Base-by-base conservation (phyloP, 2,797 vertebrate species). In the Pseudotriccus pelzelni region DNA sequence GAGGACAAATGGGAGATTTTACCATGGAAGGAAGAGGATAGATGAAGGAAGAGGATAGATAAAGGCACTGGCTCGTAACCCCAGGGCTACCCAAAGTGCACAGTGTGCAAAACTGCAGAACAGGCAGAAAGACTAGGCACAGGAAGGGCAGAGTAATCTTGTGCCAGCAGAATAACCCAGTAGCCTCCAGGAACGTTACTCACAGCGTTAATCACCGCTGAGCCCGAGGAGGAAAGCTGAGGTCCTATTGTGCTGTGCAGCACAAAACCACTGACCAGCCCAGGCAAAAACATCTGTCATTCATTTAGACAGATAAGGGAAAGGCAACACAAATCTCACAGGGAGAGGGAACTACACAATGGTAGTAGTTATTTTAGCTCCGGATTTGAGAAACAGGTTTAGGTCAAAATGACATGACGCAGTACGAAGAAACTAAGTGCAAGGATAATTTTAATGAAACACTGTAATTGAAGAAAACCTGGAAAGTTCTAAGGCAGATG, bases 401-500 rank as follows among this genome's bases (percentile, higher is more conserved):
- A 79, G 63, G 60, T 84, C 50, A 85, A 62, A 93, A 85, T 3
- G 13, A 69, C 49, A n/a, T 8, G 30, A 56, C 32, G 67, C 7
- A 12, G 32, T 37, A 63, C 37, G 85, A 88, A 92, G 83, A 90
- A 90, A 91, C 18, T 34, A 78, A 66, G 67, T 56, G 39, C 59
- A 62, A 70, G 53, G 46, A 80, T 67, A 80, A 76, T 64, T 83
- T 47, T 87, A 91, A 91, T 84, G 41, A 88, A 92, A 87, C n/a
- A 41, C 44, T 66, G 62, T 72, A 84, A 72, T 89, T 74, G 60
- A 83, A 94, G 82, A 94, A 93, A 92, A 93, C 77, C 87, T 91
- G 47, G 59, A 64, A 82, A 93, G 87, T 74, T 90, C 83, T 82
- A 74, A 50, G 49, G 76, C 76, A 76, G 41, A 34, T 83, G 27